A percentile compares a stretch with the other conserved stretches of the same genome.
These are phyloP conservation scores for Ovis aries DNA, from an alignment of 2,113 vertebrate species.

Conservation along the genomic window DNA sequence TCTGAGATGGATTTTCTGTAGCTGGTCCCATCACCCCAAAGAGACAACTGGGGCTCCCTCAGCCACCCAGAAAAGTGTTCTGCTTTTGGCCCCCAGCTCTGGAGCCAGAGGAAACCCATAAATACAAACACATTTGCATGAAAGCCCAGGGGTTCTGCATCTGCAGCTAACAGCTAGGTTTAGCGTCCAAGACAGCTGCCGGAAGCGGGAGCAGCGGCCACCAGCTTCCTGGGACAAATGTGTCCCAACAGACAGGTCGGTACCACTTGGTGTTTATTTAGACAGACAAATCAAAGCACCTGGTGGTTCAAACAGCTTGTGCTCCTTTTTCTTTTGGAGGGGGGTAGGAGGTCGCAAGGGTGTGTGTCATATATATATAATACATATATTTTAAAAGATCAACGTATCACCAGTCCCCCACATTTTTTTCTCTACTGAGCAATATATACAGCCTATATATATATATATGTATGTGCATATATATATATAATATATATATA, in stretches of 20 bases:
- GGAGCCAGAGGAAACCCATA: conserved; percentile 7
- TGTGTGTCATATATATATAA: not conserved
- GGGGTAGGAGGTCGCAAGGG: not conserved
- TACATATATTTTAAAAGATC: conserved; percentile 40
- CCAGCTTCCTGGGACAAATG: conserved; percentile 17
- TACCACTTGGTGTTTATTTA: conserved; percentile 71
- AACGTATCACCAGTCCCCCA: conserved; percentile 43
- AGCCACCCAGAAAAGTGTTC: not conserved
- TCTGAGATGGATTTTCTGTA: not conserved
- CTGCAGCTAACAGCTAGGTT: not conserved
- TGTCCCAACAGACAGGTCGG: not conserved
- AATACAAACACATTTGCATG: conserved; percentile 60
- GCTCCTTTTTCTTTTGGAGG: not conserved
- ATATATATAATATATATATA: conserved; percentile 38
- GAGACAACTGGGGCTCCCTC: not conserved
- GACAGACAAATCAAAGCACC: conserved; percentile 78
- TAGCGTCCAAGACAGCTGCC: not conserved
- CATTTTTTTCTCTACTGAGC: conserved; percentile 76
- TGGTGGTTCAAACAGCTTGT: conserved; percentile 37
- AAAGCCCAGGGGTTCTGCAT: not conserved
- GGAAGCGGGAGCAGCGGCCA: not conserved
- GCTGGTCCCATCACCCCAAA: not conserved
- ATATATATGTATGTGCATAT: not conserved
- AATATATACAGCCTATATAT: conserved; percentile 87
- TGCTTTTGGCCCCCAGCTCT: not conserved